phyloP scores from a whole-genome alignment of 2,888 invertebrate genomes.

The Chrysolina americana region DNA sequence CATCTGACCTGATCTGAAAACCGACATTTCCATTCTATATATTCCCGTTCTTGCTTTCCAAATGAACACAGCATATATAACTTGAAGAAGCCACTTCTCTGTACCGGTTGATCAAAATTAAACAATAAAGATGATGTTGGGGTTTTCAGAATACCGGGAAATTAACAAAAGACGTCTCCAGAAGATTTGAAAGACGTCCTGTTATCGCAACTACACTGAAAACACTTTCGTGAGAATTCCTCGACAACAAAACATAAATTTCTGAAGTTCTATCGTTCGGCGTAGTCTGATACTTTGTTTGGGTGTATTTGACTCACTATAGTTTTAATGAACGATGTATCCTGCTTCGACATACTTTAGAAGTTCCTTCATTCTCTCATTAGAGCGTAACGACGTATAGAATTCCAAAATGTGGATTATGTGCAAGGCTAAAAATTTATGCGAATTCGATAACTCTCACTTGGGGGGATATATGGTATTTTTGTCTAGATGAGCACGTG shows the following conservation, averaged over 20 bases:
- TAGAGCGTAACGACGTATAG: slow-evolving; percentile 4
- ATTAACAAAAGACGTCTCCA: not conserved
- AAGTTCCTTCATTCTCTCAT: slow-evolving; percentile 14
- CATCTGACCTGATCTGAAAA: no score
- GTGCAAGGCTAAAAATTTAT: not conserved
- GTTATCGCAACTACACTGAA: not conserved
- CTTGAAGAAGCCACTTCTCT: not conserved
- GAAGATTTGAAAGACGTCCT: not conserved
- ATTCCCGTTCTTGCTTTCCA: no score
- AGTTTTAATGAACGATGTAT: slow-evolving; percentile 16
- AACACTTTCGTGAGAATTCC: not conserved
- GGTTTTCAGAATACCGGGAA: not conserved
- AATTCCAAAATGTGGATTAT: slow-evolving; percentile 9
- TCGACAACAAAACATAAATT: not conserved
- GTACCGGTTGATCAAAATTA: not conserved
- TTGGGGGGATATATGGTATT: no score
- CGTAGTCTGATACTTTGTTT: slow-evolving; percentile 8
- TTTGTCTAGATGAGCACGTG: no score
- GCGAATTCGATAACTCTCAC: not conserved
- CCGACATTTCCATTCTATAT: no score
- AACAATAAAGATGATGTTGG: not conserved
- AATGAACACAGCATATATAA: no score
- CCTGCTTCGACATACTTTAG: slow-evolving; percentile 4
- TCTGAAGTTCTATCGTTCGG: not conserved
- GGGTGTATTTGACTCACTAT: not conserved